A percentile compares a stretch with the other conserved stretches of the same genome.
These are phyloP conservation scores for Meliscaeva auricollis DNA, from an alignment of 2,888 invertebrate genomes.

Conservation along the genomic window DNA sequence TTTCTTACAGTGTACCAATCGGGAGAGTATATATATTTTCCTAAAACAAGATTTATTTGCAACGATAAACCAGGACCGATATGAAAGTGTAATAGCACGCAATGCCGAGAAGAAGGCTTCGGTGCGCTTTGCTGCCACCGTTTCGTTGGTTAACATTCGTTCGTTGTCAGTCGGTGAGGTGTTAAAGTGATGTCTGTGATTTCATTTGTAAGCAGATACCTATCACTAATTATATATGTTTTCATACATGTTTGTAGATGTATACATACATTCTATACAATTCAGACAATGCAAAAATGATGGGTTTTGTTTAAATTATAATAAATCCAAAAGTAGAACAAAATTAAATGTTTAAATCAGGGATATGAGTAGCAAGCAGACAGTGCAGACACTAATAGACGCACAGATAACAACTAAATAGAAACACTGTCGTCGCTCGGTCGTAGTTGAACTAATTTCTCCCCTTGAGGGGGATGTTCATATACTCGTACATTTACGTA, in stretches of 20 bases:
- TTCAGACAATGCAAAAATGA: slow-evolving; percentile 10
- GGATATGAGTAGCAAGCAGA: not conserved
- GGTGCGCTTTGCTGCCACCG: not conserved
- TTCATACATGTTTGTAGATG: not conserved
- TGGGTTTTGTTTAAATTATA: slow-evolving; percentile 36
- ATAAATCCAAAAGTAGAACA: slow-evolving; percentile 43
- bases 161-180: slow-evolving; percentile 25
- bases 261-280: not conserved
- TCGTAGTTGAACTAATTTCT: slow-evolving; percentile 2
- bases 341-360: slow-evolving; percentile 42
- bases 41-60: not conserved
- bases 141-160: not conserved
- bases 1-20: not conserved
- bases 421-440: not conserved
- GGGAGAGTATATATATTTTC: not conserved
- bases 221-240: slow-evolving; percentile 15
- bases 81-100: slow-evolving; percentile 8
- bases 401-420: slow-evolving; percentile 3
- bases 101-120: slow-evolving; percentile 14
- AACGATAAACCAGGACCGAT: slow-evolving; percentile 7
- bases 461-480: slow-evolving; percentile 21
- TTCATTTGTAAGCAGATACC: slow-evolving; percentile 36
- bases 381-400: slow-evolving; percentile 7
- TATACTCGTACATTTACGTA: too few species aligned
- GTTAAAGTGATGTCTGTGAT: slow-evolving; percentile 43